phyloP scores from a whole-genome alignment of 2,888 invertebrate genomes.

The Odontothrips loti region DNA sequence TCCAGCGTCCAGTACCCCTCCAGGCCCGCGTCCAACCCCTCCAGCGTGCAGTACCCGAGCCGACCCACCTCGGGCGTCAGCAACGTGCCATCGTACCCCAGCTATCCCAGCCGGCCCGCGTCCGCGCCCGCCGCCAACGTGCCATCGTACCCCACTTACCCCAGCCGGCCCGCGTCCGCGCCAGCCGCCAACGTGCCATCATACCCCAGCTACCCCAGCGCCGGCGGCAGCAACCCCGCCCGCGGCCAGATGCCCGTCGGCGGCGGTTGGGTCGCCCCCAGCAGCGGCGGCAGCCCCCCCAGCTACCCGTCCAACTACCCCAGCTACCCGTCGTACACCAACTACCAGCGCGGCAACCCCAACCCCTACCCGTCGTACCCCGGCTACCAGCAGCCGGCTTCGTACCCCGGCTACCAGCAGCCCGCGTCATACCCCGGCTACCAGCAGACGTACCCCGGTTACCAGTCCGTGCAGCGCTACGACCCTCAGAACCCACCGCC shows the following conservation, averaged over 20 bases:
- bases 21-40: not conserved
- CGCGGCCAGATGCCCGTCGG: not conserved
- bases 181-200: slow-evolving; percentile 9
- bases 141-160: slow-evolving; percentile 14
- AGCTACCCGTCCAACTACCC: slow-evolving; percentile 17
- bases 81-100: not conserved
- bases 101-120: not conserved
- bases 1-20: slow-evolving; percentile 12
- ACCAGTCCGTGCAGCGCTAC: slow-evolving; percentile 3
- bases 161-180: not conserved
- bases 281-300: not conserved
- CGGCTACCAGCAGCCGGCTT: not conserved
- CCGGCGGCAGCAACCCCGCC: not conserved
- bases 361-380: slow-evolving; percentile 1
- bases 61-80: not conserved
- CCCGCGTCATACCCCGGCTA: not conserved
- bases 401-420: slow-evolving; percentile 4
- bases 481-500: slow-evolving; percentile 1
- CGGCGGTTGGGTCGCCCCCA: slow-evolving; percentile 12
- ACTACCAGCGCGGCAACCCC: slow-evolving; percentile 18
- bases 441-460: not conserved
- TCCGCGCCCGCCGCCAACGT: slow-evolving; percentile 1
- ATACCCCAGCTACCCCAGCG: slow-evolving; percentile 12
- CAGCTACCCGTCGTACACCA: slow-evolving; percentile 19
- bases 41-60: not conserved